A percentile compares a stretch with the other conserved stretches of the same genome.
Conservation (phyloP, 2,888 invertebrate genomes). For the Magallana nippona region DNA sequence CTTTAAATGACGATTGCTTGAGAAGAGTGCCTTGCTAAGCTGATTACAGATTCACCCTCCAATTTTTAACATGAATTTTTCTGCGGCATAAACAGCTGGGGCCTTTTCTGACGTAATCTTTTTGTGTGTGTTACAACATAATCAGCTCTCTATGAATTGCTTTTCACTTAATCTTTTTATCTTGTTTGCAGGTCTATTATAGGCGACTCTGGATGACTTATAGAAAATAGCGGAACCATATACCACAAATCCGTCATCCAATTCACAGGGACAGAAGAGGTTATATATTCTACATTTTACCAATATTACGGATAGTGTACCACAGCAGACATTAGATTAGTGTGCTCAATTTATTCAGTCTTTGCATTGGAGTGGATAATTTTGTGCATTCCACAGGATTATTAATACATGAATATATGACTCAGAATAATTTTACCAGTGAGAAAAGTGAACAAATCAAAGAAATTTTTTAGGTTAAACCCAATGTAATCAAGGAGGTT, state of each 20-base stretch:
- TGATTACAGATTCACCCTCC: neutral
- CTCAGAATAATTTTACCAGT: neutral
- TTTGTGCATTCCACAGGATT: conserved; percentile 12
- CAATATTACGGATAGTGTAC: neutral
- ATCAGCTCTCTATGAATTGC: conserved; percentile 16
- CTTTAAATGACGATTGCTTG: neutral
- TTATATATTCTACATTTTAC: neutral
- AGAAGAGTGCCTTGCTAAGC: neutral
- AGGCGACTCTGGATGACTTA: neutral
- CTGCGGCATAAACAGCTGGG: neutral
- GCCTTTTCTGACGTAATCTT: conserved; percentile 6
- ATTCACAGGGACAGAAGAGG: neutral
- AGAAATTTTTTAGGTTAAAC: neutral
- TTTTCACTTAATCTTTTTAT: conserved; percentile 34
- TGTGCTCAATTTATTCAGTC: too few species aligned
- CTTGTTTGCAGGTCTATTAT: conserved; percentile 34
- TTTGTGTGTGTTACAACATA: conserved; percentile 21
- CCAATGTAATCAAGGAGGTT: neutral
- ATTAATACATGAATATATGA: neutral
- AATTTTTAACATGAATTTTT: conserved; percentile 13
- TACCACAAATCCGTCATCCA: too few species aligned
- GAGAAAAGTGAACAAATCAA: neutral
- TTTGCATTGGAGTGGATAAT: neutral
- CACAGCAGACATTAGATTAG: too few species aligned
- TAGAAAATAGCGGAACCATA: neutral